phyloP scores from a whole-genome alignment of 2,888 invertebrate species.

The Selenia dentaria region DNA sequence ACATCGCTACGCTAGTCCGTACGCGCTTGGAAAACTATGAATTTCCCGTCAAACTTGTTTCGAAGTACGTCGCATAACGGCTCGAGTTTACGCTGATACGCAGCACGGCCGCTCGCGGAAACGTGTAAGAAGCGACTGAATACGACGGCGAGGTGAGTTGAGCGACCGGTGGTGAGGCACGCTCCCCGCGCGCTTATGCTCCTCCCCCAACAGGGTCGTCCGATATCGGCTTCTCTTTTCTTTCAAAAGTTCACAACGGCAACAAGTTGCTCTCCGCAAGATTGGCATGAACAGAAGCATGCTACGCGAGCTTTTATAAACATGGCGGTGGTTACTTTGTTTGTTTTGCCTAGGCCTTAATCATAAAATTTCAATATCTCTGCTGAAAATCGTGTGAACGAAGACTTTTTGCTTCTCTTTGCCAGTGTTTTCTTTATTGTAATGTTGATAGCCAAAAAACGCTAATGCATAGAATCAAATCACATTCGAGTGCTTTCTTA shows the following conservation, averaged over 20 bases:
- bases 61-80: constrained; percentile 80
- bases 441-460: no score
- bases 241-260: constrained; percentile 78
- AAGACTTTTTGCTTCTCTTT: constrained; percentile 16
- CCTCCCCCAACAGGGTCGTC: constrained; percentile 74
- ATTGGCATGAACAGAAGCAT: constrained; percentile 84
- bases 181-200: constrained; percentile 74
- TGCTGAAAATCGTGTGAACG: constrained; percentile 56
- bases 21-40: constrained; percentile 77
- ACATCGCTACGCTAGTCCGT: constrained; percentile 75
- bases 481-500: no score
- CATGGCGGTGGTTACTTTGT: constrained; percentile 80
- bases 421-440: constrained; percentile 10
- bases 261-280: constrained; percentile 82
- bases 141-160: constrained; percentile 67
- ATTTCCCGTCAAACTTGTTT: constrained; percentile 84
- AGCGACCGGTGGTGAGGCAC: constrained; percentile 70
- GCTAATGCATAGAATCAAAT: no score
- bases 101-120: constrained; percentile 50
- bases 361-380: constrained; percentile 74
- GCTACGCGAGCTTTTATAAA: constrained; percentile 83
- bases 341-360: constrained; percentile 69
- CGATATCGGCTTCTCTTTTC: constrained; percentile 63
- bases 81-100: constrained; percentile 54
- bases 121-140: constrained; percentile 69